Base-by-base conservation (phyloP, 2,888 invertebrate species). In the Nycteola revayana region DNA sequence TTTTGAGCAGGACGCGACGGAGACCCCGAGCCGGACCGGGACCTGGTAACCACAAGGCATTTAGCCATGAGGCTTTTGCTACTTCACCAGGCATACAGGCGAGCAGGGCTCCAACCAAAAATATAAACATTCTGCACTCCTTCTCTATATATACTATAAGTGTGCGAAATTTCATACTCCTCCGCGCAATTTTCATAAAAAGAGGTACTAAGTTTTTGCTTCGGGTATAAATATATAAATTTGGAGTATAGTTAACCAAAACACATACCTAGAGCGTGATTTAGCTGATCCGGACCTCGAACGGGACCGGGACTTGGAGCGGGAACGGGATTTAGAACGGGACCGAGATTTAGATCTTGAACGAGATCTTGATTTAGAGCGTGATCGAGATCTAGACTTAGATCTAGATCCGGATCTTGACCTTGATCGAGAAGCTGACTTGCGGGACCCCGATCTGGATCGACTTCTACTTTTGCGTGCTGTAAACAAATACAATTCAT, bases 1-100 rank as follows among this genome's bases (percentile, higher is more conserved):
- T 81, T 85, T 62, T 69, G 81, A 52, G 71, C 66, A 36, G 64
- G 60, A 42, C 73, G 62, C 42, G 75, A 61, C 0, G 76, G 76
- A 3, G 75, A 72, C 30, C 60, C 62, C 39, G 74, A 72, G 3
- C 75, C 64, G 3, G 7, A 72, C 7, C 68, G 52, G 0, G 76
- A 65, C 36, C 75, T 42, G 24, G 66, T 5, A 3, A 68, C 6
- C 69, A 64, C 1, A 77, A 71, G n/a, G n/a, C n/a, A n/a, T n/a
- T n/a, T n/a, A n/a, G n/a, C n/a, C n/a, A n/a, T n/a, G n/a, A n/a
- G n/a, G n/a, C n/a, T n/a, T n/a, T n/a, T n/a, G n/a, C n/a, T n/a
- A n/a, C n/a, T n/a, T n/a, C n/a, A n/a, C n/a, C n/a, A n/a, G n/a
- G n/a, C n/a, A n/a, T n/a, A n/a, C n/a, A n/a, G n/a, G n/a, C n/a